A percentile compares a stretch with the other conserved stretches of the same genome.
These are phyloP conservation scores for Danionella cerebrum DNA, from an alignment of 2,113 vertebrate species.

Conservation along the genomic window DNA sequence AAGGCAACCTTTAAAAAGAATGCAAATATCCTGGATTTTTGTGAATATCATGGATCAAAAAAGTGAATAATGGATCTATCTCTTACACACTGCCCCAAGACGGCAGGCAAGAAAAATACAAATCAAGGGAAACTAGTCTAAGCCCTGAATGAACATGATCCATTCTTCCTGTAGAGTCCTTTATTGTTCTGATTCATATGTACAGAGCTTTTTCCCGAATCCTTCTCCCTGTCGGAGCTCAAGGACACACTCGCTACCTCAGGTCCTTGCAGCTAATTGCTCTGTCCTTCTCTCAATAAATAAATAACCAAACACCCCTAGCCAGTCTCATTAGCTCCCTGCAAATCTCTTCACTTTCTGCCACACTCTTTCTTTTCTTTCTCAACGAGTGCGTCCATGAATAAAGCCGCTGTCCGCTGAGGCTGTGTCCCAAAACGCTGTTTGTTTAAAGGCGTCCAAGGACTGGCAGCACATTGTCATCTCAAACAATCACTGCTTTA, in stretches of 20 bases:
- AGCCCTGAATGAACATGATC: too few relatives aligned
- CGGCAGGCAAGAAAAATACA: too few relatives aligned
- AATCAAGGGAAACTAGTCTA: too few relatives aligned
- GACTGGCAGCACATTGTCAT: conserved; percentile 9
- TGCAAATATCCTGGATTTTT: too few relatives aligned
- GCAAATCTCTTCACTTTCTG: conserved; percentile 14
- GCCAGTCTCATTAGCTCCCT: conserved; percentile 29
- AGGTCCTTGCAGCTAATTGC: conserved; percentile 36
- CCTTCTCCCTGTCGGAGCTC: conserved; percentile 2
- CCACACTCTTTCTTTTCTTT: background rate
- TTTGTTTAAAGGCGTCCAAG: background rate
- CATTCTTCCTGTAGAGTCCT: too few relatives aligned
- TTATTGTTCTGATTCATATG: too few relatives aligned
- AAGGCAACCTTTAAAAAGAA: too few relatives aligned
- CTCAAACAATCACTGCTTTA: conserved; percentile 11
- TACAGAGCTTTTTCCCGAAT: conserved; percentile 14
- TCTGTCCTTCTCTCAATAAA: conserved; percentile 19
- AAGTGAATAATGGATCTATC: too few relatives aligned
- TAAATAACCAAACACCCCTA: conserved; percentile 34
- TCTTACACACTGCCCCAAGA: too few relatives aligned
- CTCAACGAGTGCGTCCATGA: background rate
- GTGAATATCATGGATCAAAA: too few relatives aligned
- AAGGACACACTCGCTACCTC: conserved; percentile 14
- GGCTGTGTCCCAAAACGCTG: background rate
- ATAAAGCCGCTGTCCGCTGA: background rate